These are phyloP conservation scores for Mobula birostris DNA, from an alignment of 2,113 vertebrate genomes.

Conservation along the genomic window DNA sequence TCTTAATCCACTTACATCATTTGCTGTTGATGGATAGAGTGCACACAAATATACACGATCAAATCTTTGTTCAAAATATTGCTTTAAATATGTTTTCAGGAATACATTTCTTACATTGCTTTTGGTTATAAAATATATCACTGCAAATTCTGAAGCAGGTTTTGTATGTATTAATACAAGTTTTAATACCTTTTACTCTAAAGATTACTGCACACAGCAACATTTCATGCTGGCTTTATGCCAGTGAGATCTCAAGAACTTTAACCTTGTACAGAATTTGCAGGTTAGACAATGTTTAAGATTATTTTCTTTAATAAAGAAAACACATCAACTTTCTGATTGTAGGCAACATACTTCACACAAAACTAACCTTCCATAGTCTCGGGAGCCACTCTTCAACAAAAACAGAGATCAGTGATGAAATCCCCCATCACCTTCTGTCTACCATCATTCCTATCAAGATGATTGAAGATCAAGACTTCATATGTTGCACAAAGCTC, in stretches of 20 bases:
- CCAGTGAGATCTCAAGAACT: not conserved
- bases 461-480: no score
- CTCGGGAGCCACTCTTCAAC: no score
- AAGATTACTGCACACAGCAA: not conserved
- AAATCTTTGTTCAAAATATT: not conserved
- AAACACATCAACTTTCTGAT: no score
- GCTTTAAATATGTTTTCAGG: not conserved
- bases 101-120: not conserved
- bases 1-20: constrained; percentile 89
- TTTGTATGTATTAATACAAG: not conserved
- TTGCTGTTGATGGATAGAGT: constrained; percentile 60
- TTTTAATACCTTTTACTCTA: not conserved
- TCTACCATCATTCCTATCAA: no score
- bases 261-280: not conserved
- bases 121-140: not conserved
- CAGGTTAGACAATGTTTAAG: not conserved
- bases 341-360: no score
- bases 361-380: no score
- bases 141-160: not conserved
- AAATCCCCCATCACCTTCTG: no score
- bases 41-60: not conserved
- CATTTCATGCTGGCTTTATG: not conserved
- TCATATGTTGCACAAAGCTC: no score
- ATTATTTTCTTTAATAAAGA: no score
- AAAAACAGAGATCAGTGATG: no score